Conservation (phyloP, 2,888 invertebrate species). For the Chaetogeoica ovagalla region DNA sequence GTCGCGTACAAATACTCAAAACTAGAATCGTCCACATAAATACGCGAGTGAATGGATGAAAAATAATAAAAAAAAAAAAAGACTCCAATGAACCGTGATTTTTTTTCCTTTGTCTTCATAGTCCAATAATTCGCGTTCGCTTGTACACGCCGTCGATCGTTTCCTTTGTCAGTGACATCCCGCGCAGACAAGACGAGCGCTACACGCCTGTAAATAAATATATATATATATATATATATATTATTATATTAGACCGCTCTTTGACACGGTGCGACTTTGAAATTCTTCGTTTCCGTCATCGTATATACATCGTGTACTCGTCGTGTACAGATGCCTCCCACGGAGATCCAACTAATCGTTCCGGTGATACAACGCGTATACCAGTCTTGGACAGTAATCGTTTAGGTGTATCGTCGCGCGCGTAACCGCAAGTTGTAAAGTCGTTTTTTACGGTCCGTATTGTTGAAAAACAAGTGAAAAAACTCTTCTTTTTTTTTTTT, state of each 20-base stretch:
- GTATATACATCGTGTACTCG: background rate
- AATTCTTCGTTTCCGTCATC: conserved; percentile 20
- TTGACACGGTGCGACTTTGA: conserved; percentile 22
- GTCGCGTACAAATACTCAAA: background rate
- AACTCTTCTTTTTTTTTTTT: too few relatives aligned
- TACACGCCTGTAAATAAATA: background rate
- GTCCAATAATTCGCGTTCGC: conserved; percentile 33
- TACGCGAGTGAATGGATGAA: background rate
- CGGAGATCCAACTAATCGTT: background rate
- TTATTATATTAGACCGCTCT: background rate
- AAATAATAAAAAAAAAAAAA: background rate
- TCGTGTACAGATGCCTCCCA: conserved; percentile 14
- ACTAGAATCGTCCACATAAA: background rate
- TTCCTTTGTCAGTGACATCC: conserved; percentile 1
- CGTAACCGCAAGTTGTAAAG: too few relatives aligned
- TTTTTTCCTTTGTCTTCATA: conserved; percentile 48
- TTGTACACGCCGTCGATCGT: background rate
- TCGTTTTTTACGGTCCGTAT: background rate
- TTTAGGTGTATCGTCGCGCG: background rate
- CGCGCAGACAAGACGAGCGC: background rate
- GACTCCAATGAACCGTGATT: conserved; percentile 37
- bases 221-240: background rate
- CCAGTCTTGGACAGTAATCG: too few relatives aligned
- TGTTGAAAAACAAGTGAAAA: too few relatives aligned
- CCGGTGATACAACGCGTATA: background rate